These are phyloP conservation scores for Alectoris magna DNA, from an alignment of 2,797 vertebrate species.

Conservation along the genomic window DNA sequence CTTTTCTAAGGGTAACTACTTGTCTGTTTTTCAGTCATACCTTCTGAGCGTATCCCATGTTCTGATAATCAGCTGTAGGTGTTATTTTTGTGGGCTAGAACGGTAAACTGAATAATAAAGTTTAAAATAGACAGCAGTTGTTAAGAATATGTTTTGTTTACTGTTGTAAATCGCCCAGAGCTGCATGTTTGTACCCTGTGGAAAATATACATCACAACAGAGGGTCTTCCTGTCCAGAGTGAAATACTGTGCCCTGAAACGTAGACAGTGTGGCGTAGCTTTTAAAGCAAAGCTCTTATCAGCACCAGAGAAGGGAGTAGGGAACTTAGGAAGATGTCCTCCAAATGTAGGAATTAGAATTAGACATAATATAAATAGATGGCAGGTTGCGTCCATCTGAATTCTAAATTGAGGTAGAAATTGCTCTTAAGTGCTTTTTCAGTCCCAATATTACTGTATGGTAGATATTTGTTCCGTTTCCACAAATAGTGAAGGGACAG, in stretches of 20 bases:
- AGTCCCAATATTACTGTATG: not conserved
- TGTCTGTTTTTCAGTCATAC: not conserved
- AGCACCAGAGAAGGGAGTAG: not conserved
- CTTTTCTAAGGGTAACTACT: constrained; percentile 67
- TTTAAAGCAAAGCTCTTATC: not conserved
- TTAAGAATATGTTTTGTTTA: not conserved
- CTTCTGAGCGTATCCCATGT: fast-evolving
- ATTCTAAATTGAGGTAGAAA: not conserved
- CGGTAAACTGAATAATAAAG: not conserved
- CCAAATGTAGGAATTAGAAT: not conserved
- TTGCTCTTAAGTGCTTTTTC: not conserved
- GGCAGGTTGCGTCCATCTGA: not conserved
- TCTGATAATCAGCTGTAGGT: not conserved
- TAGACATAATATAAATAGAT: constrained; percentile 11
- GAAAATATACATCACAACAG: not conserved
- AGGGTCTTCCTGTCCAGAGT: not conserved
- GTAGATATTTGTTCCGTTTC: not conserved
- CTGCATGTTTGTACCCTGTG: not conserved
- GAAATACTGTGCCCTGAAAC: not conserved
- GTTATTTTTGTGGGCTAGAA: constrained; percentile 6
- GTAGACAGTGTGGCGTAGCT: not conserved
- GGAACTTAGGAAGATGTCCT: not conserved
- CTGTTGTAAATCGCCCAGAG: not conserved
- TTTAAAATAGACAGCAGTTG: not conserved
- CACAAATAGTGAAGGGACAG: not conserved